Base-by-base conservation (phyloP, 2,797 vertebrate genomes). In the Gorsachius magnificus region DNA sequence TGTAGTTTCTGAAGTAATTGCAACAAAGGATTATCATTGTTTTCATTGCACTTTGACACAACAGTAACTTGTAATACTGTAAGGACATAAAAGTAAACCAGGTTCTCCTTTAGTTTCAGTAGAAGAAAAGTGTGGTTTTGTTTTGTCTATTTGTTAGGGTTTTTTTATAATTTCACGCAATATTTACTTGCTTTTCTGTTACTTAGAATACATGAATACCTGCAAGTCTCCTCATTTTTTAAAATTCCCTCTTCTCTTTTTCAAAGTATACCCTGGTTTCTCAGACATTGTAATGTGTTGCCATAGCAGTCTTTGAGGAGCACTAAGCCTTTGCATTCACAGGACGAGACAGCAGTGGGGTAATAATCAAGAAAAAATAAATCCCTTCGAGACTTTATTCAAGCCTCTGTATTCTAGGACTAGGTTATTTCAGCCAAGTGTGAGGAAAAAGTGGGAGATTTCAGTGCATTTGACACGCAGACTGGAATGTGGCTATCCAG, bases 271-370 rank as follows among this genome's bases (percentile, higher is more conserved):
- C 35, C 24, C 35, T 85, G 48, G 65, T 71, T 76, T 76, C 87
- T 72, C 58, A 79, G 69, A 25, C 43, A 48, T 7, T 25, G 45
- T 33, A 91, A 48, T 8, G 29, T 29, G 76, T 95, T 93, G 43
- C 70, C 69, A 89, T 89, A 91, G 94, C 61, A 94, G 80, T 83
- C 71, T 89, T 87, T 45, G 48, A 81, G 82, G 48, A 92, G 70
- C 45, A 53, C 26, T 45, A 89, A 65, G 71, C 48, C 72, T 87
- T 76, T 81, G 82, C 56, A 48, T 43, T 84, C 61, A 78, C 33
- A 87, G 54, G 81, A 89, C 41, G 79, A 87, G 88, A 66, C 26
- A 89, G 60, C 21, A 78, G 28, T 51, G 28, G 29, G 21, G 35
- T 91, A 68, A 87, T 95, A 80, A 87, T 60, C 22, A 45, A 48